These are phyloP conservation scores for Melanotaenia trifasciata DNA, from an alignment of 2,797 vertebrate species.

Conservation along the genomic window DNA sequence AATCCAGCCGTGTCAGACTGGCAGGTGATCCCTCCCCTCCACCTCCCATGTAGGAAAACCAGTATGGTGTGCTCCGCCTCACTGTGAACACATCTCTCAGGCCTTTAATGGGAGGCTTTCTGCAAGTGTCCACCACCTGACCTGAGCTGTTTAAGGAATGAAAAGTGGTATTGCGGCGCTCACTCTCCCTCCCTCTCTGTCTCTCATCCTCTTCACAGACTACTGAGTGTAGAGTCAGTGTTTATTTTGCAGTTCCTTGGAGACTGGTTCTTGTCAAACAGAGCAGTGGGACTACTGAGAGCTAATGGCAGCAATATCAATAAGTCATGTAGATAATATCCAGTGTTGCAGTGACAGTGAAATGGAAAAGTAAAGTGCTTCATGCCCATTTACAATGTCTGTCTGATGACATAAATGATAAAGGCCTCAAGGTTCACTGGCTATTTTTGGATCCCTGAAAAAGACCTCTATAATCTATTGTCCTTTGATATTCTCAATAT, in stretches of 20 bases:
- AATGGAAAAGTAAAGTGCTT: constrained; percentile 42
- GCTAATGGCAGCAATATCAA: constrained; percentile 31
- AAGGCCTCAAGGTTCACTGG: not conserved
- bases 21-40: not conserved
- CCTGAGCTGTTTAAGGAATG: constrained; percentile 13
- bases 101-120: constrained; percentile 16
- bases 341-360: constrained; percentile 28
- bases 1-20: not conserved
- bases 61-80: not conserved
- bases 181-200: constrained; percentile 9
- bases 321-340: constrained; percentile 45
- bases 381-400: not conserved
- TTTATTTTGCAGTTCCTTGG: constrained; percentile 63
- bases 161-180: constrained; percentile 15
- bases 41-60: constrained; percentile 13
- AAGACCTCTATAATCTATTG: not conserved
- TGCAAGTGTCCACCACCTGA: constrained; percentile 23
- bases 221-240: constrained; percentile 53
- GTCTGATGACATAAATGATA: not conserved
- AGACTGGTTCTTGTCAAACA: constrained; percentile 29
- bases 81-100: constrained; percentile 7
- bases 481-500: not conserved
- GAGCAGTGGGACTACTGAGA: constrained; percentile 2
- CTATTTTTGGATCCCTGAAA: constrained; percentile 2
- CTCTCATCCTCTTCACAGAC: constrained; percentile 12